Evolutionary conservation across 2,113 vertebrate genomes (phyloP), one percentile per base, ranked within the genome.

Genomic region (Gymnogyps californianus): DNA sequence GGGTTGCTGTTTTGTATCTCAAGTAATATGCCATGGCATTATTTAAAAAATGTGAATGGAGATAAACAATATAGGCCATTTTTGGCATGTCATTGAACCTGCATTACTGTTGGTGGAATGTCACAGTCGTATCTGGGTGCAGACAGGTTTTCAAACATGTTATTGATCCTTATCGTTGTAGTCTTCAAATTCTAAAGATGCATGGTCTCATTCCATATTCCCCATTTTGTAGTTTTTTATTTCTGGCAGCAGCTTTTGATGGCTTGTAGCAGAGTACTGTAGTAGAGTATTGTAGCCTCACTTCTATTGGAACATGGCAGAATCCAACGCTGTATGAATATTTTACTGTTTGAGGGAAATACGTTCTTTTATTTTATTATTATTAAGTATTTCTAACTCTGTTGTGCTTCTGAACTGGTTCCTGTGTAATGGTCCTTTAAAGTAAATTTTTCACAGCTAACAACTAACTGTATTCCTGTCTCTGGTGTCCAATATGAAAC

Each of bases 281-380:
- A n/a, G 18, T 11, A 6, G 12, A 38, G 22, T 15, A 46, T 19
- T 36, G 11, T 31, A 64, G 20, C 11, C 3, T 67, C 0, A 0
- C 28, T 74, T 40, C 75, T 86, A 1, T 5, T 46, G 18, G 28
- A 89, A 64, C 4, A 21, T 16, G 36, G 16, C 9, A 77, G 62
- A 88, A 89, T 65, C 34, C 40, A 74, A 36, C 5, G 12, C 16
- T 31, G 2, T 40, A 42, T 64, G 20, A 44, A 19, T 10, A 18
- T 83, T 58, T 65, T 40, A 40, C 25, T 65, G 3, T 52, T 64
- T 86, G 16, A 65, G 16, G 11, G 36, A 65, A 69, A 88, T 10
- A 75, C 2, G 7, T 42, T 46, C 0, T 64, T 72, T 87, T 46
- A 4, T 65, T 64, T 74, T 49, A 40, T 71, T 47, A 25, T 46